A percentile compares a stretch with the other conserved stretches of the same genome.
phyloP scores from a whole-genome alignment of 1,140 invertebrate genomes.

The Conus betulinus region DNA sequence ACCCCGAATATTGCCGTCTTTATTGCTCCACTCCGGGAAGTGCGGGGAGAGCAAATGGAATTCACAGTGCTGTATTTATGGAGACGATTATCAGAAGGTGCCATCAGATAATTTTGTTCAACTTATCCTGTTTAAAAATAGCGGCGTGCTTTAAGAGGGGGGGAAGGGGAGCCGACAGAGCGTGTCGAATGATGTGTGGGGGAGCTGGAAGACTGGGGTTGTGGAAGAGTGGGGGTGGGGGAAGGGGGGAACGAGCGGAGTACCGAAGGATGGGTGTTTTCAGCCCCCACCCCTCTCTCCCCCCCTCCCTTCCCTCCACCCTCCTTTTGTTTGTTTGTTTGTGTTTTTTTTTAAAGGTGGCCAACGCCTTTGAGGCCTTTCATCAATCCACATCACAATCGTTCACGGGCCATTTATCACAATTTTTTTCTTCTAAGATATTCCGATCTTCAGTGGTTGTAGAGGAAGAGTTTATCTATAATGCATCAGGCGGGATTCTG shows the following conservation, averaged over 20 bases:
- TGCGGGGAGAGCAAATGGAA: constrained; percentile 11
- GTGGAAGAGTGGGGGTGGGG: neutral
- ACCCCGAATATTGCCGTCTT: constrained; percentile 12
- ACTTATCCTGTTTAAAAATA: constrained; percentile 15
- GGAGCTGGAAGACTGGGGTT: neutral
- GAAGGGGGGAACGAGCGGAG: too few relatives aligned
- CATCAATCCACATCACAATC: constrained; percentile 9
- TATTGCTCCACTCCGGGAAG: neutral
- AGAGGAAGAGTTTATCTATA: neutral
- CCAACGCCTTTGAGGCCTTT: neutral
- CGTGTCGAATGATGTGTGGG: neutral
- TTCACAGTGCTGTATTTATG: constrained; percentile 1
- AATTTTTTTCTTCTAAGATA: constrained; percentile 4
- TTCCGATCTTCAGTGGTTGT: neutral
- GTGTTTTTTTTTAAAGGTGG: neutral
- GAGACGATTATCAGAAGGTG: constrained; percentile 4
- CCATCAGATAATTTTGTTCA: constrained; percentile 11
- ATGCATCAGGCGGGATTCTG: neutral
- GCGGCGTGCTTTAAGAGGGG: neutral
- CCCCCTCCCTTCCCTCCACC: too few relatives aligned
- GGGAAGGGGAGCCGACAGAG: neutral
- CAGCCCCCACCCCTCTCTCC: too few relatives aligned
- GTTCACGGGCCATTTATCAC: constrained; percentile 1
- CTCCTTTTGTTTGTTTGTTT: neutral
- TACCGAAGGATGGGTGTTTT: too few relatives aligned